These are phyloP conservation scores for Athalia rosae DNA, from an alignment of 2,888 invertebrate genomes.

Conservation along the genomic window DNA sequence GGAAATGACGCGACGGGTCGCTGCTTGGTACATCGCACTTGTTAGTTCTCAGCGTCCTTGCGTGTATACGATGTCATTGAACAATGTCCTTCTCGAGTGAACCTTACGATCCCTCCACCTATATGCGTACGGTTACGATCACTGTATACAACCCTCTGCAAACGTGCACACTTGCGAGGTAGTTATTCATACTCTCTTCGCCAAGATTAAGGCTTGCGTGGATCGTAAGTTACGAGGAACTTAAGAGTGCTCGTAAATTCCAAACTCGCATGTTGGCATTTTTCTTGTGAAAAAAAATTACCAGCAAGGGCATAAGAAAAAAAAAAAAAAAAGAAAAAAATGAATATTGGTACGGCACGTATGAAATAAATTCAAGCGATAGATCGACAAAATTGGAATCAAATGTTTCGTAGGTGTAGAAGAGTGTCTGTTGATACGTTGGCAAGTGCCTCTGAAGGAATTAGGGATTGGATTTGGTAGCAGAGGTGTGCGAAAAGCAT, in stretches of 20 bases:
- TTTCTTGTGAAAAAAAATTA: too few relatives aligned
- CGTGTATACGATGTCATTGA: constrained; percentile 27
- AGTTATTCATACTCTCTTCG: constrained; percentile 4
- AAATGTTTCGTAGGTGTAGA: too few relatives aligned
- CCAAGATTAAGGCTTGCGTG: constrained; percentile 27
- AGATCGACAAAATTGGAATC: too few relatives aligned
- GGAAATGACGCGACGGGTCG: constrained; percentile 11
- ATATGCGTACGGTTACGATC: background rate
- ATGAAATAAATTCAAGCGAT: too few relatives aligned
- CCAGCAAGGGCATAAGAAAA: too few relatives aligned
- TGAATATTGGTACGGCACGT: too few relatives aligned
- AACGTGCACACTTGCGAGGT: background rate
- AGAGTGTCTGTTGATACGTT: too few relatives aligned
- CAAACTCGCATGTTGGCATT: background rate
- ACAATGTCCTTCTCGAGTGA: constrained; percentile 30
- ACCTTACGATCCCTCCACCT: constrained; percentile 19
- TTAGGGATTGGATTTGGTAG: background rate
- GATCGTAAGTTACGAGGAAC: background rate
- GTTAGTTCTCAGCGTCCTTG: constrained; percentile 15
- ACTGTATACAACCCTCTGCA: background rate
- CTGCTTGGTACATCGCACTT: constrained; percentile 26
- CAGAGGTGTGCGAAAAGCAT: background rate
- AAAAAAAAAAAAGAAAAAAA: too few relatives aligned
- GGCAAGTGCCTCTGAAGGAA: too few relatives aligned
- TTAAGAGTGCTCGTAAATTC: constrained; percentile 19